Evolutionary conservation across 35 echinoderm and acorn worm genomes (phyloP), one percentile per base, ranked within the genome.

Genomic region (Anneissia japonica): DNA sequence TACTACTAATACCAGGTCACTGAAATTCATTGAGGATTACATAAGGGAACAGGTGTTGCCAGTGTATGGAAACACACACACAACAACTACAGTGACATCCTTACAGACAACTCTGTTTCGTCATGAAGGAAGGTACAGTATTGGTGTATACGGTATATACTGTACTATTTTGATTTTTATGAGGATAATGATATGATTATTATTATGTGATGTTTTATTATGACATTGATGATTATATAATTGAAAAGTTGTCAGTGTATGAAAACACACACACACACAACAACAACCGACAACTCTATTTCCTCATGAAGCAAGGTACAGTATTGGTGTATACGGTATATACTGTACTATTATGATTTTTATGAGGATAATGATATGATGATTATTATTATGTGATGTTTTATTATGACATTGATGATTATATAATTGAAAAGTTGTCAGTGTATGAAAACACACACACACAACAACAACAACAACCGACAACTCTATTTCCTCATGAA

Each of bases 381-480:
- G n/a, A n/a, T n/a, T n/a, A n/a, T n/a, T n/a, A n/a, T n/a, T n/a
- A n/a, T n/a, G n/a, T n/a, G n/a, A n/a, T n/a, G n/a, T n/a, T n/a
- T n/a, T n/a, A n/a, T n/a, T n/a, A n/a, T n/a, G n/a, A n/a, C 37
- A 85, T 97, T 82, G 95, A 97, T 39, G 88, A 93, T n/a, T 97
- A 88, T 37, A 97, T 97, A 81, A 64, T 74, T 16, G 33, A 86
- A 17, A 74, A 89, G 74, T 74, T 97, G 37, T 88, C 95, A 33
- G 72, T 93, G 84, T 97, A 97, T 90, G 95, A 88, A 23, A 97
- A 97, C 76, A 92, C 91, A 17, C n/a, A n/a, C n/a, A n/a, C 95
- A 97, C 46, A 97, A n/a, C n/a, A n/a, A n/a, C 95, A 32, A 97
- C 95, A 64, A 97, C 95, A 72, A 91, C 95, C 93, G 75, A 91